Base-by-base conservation (phyloP, 2,888 invertebrate species). In the Mayetiola destructor region DNA sequence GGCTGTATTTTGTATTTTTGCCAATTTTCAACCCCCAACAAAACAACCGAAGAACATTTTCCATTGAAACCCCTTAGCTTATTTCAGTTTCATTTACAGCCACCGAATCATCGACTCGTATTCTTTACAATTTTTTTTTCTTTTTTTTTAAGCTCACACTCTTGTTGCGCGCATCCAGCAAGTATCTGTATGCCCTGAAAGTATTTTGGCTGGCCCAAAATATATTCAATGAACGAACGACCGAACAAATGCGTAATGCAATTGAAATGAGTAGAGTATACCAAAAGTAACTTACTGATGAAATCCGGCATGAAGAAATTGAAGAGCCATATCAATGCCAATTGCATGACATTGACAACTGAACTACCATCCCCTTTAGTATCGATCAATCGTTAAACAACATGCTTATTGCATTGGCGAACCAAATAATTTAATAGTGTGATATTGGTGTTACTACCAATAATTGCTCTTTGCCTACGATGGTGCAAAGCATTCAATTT, bases 251-350 rank as follows among this genome's bases (percentile, higher is more conserved):
- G n/a, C n/a, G n/a, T n/a, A n/a, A n/a, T n/a, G n/a, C n/a, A n/a
- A n/a, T n/a, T n/a, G n/a, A n/a, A n/a, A n/a, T n/a, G n/a, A n/a
- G n/a, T n/a, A n/a, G n/a, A n/a, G n/a, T n/a, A n/a, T n/a, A n/a
- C n/a, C n/a, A n/a, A n/a, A n/a, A n/a, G n/a, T n/a, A n/a, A n/a
- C n/a, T n/a, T n/a, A n/a, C n/a, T n/a, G n/a, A n/a, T n/a, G n/a
- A n/a, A n/a, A n/a, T n/a, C n/a, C 16, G 27, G 27, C 16, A n/a
- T 8, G n/a, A 23, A 48, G 48, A 48, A 48, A 48, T 48, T 27
- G 29, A 48, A 27, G 48, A 48, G 48, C 48, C 48, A 48, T 27
- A 48, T 48, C 48, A 48, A 48, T 48, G 27, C 48, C 27, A 48
- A 27, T 5, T 23, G 27, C 27, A 48, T 48, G 48, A 48, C 27